A percentile compares a stretch with the other conserved stretches of the same genome.
Evolutionary conservation across 2,113 vertebrate species (phyloP).

Genomic region (Eupsittula cactorum): DNA sequence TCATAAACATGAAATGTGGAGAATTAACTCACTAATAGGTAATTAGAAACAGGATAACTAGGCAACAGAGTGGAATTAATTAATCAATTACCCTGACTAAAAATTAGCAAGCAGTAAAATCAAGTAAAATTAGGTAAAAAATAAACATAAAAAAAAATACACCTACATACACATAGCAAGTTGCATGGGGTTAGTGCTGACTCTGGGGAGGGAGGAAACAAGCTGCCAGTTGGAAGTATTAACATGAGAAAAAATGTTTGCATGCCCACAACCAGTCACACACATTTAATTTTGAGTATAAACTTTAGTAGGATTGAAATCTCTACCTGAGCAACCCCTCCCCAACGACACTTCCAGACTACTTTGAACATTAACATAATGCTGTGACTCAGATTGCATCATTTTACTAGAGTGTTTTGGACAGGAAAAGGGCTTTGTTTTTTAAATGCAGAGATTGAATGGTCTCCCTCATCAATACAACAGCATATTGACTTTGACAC

Average conservation of each 20-base stretch:
- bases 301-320: not conserved
- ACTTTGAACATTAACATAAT: not conserved
- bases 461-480: not conserved
- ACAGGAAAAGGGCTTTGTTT: not conserved
- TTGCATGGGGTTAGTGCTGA: not conserved
- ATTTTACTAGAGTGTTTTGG: not conserved
- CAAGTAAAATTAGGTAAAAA: not conserved
- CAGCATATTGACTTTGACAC: not conserved
- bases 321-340: accelerated
- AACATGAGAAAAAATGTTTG: not conserved
- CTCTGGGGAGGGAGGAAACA: not conserved
- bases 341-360: not conserved
- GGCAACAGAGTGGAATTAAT: not conserved
- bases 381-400: not conserved
- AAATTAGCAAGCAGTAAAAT: not conserved
- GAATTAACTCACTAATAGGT: not conserved
- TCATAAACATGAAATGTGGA: not conserved
- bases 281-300: not conserved
- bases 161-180: not conserved
- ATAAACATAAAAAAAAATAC: too few relatives aligned
- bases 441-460: not conserved
- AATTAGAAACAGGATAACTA: not conserved
- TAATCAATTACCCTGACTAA: not conserved
- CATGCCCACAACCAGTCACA: too few relatives aligned
- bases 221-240: not conserved